These are phyloP conservation scores for Cheilosia soror DNA, from an alignment of 2,888 invertebrate species.

Conservation along the genomic window DNA sequence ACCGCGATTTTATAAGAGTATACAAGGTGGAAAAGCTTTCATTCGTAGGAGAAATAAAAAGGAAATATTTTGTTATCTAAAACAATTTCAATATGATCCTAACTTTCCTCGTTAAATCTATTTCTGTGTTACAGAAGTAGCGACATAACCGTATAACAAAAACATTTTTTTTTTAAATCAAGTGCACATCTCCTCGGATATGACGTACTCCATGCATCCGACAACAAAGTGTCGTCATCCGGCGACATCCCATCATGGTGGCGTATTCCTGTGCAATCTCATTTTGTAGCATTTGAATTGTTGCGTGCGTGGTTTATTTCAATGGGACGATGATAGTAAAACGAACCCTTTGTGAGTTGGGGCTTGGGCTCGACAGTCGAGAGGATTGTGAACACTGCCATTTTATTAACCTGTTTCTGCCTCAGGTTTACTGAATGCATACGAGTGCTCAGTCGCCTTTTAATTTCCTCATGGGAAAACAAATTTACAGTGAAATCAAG, in stretches of 20 bases:
- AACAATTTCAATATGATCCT: neutral
- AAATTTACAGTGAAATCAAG: neutral
- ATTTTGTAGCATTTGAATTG: constrained; percentile 20
- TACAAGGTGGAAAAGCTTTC: neutral
- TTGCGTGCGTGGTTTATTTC: constrained; percentile 39
- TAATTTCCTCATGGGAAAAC: constrained; percentile 16
- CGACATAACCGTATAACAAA: constrained; percentile 27
- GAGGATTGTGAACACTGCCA: constrained; percentile 10
- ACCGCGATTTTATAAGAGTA: constrained; percentile 46
- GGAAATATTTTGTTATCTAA: neutral
- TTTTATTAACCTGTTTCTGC: constrained; percentile 36
- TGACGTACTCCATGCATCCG: constrained; percentile 9
- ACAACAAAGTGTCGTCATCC: constrained; percentile 21
- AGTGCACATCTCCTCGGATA: neutral
- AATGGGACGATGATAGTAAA: constrained; percentile 30
- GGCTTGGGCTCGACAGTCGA: constrained; percentile 8
- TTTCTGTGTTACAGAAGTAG: constrained; percentile 1
- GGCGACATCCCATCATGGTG: constrained; percentile 1
- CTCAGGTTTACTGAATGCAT: constrained; percentile 10
- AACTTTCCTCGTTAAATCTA: neutral
- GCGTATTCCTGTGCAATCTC: constrained; percentile 25
- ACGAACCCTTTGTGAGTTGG: constrained; percentile 28
- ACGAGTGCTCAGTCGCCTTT: constrained; percentile 7
- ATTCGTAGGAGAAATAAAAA: neutral
- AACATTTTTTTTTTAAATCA: neutral